Evolutionary conservation across 2,888 invertebrate genomes (phyloP), one percentile per base, ranked within the genome.

Genomic region (Lithosia quadra): DNA sequence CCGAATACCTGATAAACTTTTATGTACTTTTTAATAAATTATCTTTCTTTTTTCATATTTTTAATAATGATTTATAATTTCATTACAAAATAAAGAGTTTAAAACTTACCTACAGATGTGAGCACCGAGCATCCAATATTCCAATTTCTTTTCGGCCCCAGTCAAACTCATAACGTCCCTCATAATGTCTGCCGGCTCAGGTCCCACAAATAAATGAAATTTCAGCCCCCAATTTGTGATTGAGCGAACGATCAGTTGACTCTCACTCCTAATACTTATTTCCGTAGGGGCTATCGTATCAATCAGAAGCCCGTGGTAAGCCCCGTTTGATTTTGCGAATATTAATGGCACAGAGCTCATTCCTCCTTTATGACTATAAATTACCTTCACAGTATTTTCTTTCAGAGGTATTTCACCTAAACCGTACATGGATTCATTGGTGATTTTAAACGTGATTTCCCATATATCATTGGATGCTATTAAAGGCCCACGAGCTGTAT

Each of bases 401-500:
- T 73, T 87, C 0, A 96, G 75, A 18, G 94, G 92, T 67, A 95
- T 88, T 79, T 95, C 92, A 24, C 96, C 96, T 2, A 96, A 86
- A 0, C 96, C 96, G 72, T 95, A 96, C 80, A 96, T 89, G 0
- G 91, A 86, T 67, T 94, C 92, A 24, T 95, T 90, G 0, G 95
- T 95, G 39, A 96, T 78, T 74, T 91, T 93, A 22, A 96, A 91
- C 0, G 95, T 90, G 80, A 96, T 92, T 85, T 96, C 96, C 96
- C 96, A 96, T 78, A 96, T 96, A 58, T 94, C 90, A 28, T 95
- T 87, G 0, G 96, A 95, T 2, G 96, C 95, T 70, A 96, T 96
- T 0, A 96, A 75, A 0, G 96, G 96, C 0, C 96, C 96, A 73
- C 92, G 88, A 0, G 93, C 85, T 0, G 96, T 96, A 39, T 94